Conservation (phyloP, 2,797 vertebrate species). For the Cossypha polioptera region DNA sequence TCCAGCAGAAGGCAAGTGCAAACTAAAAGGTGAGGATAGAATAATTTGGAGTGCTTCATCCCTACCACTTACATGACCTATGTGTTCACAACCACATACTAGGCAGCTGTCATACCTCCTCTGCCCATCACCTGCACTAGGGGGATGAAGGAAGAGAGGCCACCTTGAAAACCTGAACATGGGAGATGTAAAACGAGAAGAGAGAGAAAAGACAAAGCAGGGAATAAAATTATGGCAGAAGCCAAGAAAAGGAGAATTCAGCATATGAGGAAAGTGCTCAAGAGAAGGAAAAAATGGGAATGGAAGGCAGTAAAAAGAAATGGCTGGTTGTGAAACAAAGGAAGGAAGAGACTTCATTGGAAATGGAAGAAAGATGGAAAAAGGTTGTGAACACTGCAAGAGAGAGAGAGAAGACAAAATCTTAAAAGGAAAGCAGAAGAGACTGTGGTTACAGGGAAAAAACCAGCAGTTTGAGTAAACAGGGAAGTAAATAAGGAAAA, state of each 20-base stretch:
- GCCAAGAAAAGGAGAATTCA: neutral
- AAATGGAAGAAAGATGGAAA: neutral
- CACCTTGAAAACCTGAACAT: neutral
- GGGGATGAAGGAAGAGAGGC: neutral
- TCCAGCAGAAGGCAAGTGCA: neutral
- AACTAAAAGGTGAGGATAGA: neutral
- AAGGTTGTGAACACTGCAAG: neutral
- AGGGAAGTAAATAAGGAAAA: neutral
- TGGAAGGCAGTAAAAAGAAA: neutral
- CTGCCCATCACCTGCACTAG: neutral
- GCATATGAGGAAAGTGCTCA: neutral
- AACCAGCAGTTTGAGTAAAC: neutral
- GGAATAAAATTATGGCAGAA: neutral
- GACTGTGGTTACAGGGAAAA: neutral
- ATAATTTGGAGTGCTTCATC: neutral
- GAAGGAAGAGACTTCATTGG: neutral
- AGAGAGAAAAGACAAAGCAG: neutral
- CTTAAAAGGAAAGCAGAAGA: neutral
- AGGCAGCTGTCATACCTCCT: neutral
- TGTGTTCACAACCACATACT: rapidly evolving
- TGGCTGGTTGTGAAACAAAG: neutral
- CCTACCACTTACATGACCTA: neutral
- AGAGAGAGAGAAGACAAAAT: neutral
- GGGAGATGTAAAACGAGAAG: neutral
- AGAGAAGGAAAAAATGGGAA: neutral